Evolutionary conservation across 1,140 invertebrate genomes (phyloP).

Genomic region (Drosophila navojoa): DNA sequence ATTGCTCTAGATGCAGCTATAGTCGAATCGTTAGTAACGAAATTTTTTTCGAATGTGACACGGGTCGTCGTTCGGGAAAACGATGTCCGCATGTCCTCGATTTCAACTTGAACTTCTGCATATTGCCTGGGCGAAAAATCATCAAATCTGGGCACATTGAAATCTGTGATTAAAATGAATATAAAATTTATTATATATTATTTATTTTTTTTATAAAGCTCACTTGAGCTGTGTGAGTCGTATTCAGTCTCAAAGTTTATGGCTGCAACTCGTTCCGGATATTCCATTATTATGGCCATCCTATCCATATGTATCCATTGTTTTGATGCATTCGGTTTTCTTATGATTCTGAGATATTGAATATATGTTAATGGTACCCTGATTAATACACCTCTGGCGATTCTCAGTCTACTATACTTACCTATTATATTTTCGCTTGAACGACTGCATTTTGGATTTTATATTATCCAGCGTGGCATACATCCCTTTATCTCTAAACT

Average conservation of each 20-base stretch:
- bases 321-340: background rate
- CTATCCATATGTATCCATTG: slow-evolving; percentile 7
- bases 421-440: slow-evolving; percentile 20
- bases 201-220: background rate
- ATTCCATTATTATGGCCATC: slow-evolving; percentile 20
- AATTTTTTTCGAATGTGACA: too few relatives aligned
- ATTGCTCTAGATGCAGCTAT: background rate
- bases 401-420: background rate
- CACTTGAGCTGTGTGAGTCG: background rate
- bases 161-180: too few relatives aligned
- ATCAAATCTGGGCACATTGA: background rate
- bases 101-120: background rate
- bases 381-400: too few relatives aligned
- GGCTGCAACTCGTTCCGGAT: background rate
- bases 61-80: background rate
- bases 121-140: background rate
- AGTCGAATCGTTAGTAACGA: background rate
- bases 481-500: slow-evolving; percentile 10
- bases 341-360: background rate
- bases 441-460: slow-evolving; percentile 33
- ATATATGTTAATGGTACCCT: background rate
- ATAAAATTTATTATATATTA: too few relatives aligned
- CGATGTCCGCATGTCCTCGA: background rate
- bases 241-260: background rate
- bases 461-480: background rate